Conservation (phyloP, 2,113 vertebrate genomes). For the Glaucidium brasilianum region DNA sequence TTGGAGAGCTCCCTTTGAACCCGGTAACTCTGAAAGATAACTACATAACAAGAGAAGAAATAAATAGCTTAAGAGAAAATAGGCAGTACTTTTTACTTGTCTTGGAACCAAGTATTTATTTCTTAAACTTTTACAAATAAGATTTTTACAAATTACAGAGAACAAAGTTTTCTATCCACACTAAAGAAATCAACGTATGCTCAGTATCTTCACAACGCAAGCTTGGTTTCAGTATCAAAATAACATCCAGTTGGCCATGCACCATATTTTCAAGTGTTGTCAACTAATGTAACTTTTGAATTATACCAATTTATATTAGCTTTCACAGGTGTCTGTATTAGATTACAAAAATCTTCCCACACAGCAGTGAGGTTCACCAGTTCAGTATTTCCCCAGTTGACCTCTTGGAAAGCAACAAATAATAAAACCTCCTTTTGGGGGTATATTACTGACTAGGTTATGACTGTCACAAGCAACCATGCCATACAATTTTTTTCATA, state of each 20-base stretch:
- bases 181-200: not conserved
- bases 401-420: not conserved
- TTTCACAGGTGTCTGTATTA: not conserved
- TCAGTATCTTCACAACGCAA: not conserved
- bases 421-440: not conserved
- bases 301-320: not conserved
- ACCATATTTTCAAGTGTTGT: not conserved
- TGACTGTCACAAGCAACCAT: not conserved
- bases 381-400: not conserved
- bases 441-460: not conserved
- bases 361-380: not conserved
- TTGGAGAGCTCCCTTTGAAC: not conserved
- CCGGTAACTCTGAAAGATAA: not conserved
- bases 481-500: not conserved
- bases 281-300: not conserved
- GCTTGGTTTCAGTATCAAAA: not conserved
- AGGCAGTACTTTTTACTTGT: not conserved
- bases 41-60: not conserved
- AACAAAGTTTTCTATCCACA: not conserved
- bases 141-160: not conserved
- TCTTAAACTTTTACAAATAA: not conserved
- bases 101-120: not conserved
- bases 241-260: not conserved
- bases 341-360: not conserved
- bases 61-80: not conserved